phyloP scores from a whole-genome alignment of 2,113 vertebrate species.

The Aldabrachelys gigantea region DNA sequence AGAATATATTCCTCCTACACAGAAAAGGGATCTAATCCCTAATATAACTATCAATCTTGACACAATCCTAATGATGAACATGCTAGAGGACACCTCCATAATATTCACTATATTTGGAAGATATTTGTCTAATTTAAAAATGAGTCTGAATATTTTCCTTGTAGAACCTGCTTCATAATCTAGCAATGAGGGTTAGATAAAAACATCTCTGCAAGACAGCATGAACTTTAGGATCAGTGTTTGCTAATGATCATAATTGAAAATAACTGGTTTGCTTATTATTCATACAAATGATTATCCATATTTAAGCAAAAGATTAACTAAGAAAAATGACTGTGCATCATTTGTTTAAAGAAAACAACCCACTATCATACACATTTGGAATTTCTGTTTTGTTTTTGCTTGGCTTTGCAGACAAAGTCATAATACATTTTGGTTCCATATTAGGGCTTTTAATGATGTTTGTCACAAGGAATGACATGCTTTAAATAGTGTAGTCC shows the following conservation, averaged over 20 bases:
- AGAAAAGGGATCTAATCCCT: slow-evolving; percentile 29
- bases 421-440: slow-evolving; percentile 35
- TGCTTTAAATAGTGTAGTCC: slow-evolving; percentile 64
- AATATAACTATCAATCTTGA: slow-evolving; percentile 1
- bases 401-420: not conserved
- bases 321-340: not conserved
- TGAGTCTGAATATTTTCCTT: not conserved
- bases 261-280: not conserved
- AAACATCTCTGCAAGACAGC: not conserved
- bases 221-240: not conserved
- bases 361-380: not conserved
- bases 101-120: not conserved
- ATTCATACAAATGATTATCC: not conserved
- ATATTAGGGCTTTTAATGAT: slow-evolving; percentile 38
- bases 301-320: not conserved
- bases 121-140: slow-evolving; percentile 8
- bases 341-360: not conserved
- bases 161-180: not conserved
- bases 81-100: not conserved
- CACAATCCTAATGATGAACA: not conserved
- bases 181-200: not conserved
- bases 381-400: not conserved
- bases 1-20: not conserved
- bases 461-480: slow-evolving; percentile 7
- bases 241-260: not conserved